phyloP scores from a whole-genome alignment of 2,797 vertebrate species.

The Urocyon cinereoargenteus region DNA sequence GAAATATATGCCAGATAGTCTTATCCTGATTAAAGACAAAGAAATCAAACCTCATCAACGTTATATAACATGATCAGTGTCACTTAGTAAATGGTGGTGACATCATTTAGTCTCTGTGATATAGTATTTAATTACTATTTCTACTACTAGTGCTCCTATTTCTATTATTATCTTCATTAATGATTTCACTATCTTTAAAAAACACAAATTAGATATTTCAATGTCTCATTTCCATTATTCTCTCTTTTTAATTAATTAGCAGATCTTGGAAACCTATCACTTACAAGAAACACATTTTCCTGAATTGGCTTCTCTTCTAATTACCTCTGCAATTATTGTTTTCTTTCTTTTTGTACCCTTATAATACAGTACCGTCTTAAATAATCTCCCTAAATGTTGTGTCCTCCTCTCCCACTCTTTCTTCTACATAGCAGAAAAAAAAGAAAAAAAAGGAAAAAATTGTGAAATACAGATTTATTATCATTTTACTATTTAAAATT shows the following conservation, averaged over 20 bases:
- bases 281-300: conserved; percentile 17
- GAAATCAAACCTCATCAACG: neutral
- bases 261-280: conserved; percentile 21
- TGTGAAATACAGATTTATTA: neutral
- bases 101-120: neutral
- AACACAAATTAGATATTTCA: neutral
- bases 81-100: neutral
- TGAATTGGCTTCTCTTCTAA: neutral
- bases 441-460: too few species aligned
- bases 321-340: neutral
- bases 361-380: neutral
- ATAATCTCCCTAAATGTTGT: neutral
- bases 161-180: neutral
- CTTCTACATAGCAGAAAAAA: neutral
- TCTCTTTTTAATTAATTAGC: conserved; percentile 4
- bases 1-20: neutral
- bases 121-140: neutral
- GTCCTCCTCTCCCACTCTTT: neutral
- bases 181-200: neutral
- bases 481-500: neutral
- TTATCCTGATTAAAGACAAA: neutral
- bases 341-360: neutral
- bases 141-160: neutral
- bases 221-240: neutral
- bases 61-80: neutral